Evolutionary conservation across 2,888 invertebrate genomes (phyloP), one percentile per base, ranked within the genome.

Genomic region (Ophion costatus): DNA sequence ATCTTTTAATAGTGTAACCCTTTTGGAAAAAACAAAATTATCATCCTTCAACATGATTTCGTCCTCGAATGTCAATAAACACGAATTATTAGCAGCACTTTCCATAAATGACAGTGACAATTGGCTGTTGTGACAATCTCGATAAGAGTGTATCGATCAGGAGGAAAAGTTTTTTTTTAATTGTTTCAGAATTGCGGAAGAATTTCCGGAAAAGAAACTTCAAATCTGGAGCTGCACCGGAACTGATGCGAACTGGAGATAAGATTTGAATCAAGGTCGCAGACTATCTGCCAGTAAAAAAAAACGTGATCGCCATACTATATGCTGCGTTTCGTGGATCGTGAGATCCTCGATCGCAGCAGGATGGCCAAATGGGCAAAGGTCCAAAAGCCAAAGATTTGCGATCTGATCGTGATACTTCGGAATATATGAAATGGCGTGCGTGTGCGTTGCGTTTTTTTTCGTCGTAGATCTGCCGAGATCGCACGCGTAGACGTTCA

Each of bases 361-460:
- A 56, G 59, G n/a, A 22, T 70, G 79, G 66, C 76, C 76, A 67
- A 80, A 80, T 85, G 83, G 85, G 83, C 85, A 67, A 67, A 56
- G 66, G 24, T 83, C 82, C 80, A 80, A 77, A 82, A 79, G 59
- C 20, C n/a, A 38, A 42, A 80, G 82, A 82, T 82, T 82, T 71
- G 79, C 69, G 71, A 79, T 73, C 24, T 20, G 24, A 59, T 74
- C 79, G 79, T 76, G 82, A 75, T 80, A 73, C 56, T 57, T 59
- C 29, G 22, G 7, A 59, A n/a, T 66, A 17, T 57, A 67, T 42
- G 22, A 22, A 57, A 3, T n/a, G 38, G 24, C 33, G 11, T 56
- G 56, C n/a, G n/a, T 61, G 63, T n/a, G 14, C 63, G 20, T 14
- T 22, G 69, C 42, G 22, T 66, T 6, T 38, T 51, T 69, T 69